phyloP scores from a whole-genome alignment of 2,888 invertebrate species.

The Acanthoscelides obtectus region DNA sequence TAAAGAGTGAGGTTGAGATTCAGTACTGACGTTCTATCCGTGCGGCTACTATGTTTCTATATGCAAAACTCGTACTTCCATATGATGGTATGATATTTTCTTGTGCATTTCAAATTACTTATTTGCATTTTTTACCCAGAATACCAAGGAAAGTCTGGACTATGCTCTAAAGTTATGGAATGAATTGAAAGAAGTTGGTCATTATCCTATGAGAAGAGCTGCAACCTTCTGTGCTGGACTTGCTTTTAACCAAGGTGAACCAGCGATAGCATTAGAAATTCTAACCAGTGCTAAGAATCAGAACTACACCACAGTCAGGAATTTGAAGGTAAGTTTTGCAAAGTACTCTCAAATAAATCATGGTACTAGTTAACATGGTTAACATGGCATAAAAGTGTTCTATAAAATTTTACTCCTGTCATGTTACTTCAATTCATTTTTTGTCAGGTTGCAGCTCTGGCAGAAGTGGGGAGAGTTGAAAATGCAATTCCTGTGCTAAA shows the following conservation, averaged over 20 bases:
- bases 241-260: constrained; percentile 63
- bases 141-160: constrained; percentile 61
- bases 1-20: too few relatives aligned
- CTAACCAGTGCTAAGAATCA: constrained; percentile 51
- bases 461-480: constrained; percentile 58
- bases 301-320: constrained; percentile 64
- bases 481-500: constrained; percentile 60
- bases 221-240: constrained; percentile 61
- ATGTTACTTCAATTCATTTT: not conserved
- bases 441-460: constrained; percentile 52
- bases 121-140: constrained; percentile 50
- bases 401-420: not conserved
- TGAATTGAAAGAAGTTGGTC: constrained; percentile 54
- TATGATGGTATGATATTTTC: too few relatives aligned
- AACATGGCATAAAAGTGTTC: not conserved
- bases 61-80: too few relatives aligned
- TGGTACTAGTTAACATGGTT: not conserved
- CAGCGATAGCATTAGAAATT: constrained; percentile 65
- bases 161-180: constrained; percentile 60
- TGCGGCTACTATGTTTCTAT: too few relatives aligned
- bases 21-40: too few relatives aligned
- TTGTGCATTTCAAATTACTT: too few relatives aligned
- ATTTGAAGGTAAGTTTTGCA: constrained; percentile 55
- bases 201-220: constrained; percentile 57
- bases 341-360: not conserved